A percentile compares a stretch with the other conserved stretches of the same genome.
These are phyloP conservation scores for Brachionus rubens DNA, from an alignment of 1,140 invertebrate genomes.

Conservation along the genomic window DNA sequence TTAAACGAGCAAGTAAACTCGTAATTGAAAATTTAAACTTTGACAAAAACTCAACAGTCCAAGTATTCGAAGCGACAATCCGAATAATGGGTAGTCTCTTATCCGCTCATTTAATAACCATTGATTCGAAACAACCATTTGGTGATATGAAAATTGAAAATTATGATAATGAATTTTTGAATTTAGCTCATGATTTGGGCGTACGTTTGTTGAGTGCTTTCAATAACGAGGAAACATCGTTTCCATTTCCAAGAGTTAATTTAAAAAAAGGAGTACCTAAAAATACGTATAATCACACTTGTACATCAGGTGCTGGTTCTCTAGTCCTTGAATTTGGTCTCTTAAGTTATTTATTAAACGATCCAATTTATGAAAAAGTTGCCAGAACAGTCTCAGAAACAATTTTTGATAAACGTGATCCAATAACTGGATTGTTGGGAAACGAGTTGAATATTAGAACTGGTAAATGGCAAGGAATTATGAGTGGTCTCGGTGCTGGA, in stretches of 20 bases:
- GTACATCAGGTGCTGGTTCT: constrained; percentile 68
- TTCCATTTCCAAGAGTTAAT: constrained; percentile 67
- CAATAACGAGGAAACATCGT: constrained; percentile 61
- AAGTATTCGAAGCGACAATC: constrained; percentile 72
- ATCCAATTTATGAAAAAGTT: constrained; percentile 66
- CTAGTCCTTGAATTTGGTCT: constrained; percentile 71
- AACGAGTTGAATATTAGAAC: constrained; percentile 11
- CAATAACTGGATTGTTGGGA: constrained; percentile 68
- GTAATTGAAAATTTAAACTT: constrained; percentile 67
- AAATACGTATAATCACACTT: constrained; percentile 65
- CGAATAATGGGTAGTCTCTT: constrained; percentile 68
- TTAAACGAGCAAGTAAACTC: constrained; percentile 66
- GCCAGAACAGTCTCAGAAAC: constrained; percentile 64
- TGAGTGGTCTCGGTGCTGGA: constrained; percentile 69
- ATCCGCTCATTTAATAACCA: constrained; percentile 70
- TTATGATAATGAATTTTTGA: constrained; percentile 67
- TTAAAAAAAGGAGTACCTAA: constrained; percentile 63
- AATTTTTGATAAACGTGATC: constrained; percentile 65
- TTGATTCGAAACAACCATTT: constrained; percentile 65
- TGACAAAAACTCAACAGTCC: constrained; percentile 68
- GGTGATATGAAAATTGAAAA: constrained; percentile 62
- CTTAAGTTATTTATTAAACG: constrained; percentile 65
- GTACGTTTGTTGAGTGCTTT: constrained; percentile 66
- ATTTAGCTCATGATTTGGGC: constrained; percentile 67
- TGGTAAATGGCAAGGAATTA: constrained; percentile 63